phyloP scores from a whole-genome alignment of 2,888 invertebrate genomes.

The Biston betularia region DNA sequence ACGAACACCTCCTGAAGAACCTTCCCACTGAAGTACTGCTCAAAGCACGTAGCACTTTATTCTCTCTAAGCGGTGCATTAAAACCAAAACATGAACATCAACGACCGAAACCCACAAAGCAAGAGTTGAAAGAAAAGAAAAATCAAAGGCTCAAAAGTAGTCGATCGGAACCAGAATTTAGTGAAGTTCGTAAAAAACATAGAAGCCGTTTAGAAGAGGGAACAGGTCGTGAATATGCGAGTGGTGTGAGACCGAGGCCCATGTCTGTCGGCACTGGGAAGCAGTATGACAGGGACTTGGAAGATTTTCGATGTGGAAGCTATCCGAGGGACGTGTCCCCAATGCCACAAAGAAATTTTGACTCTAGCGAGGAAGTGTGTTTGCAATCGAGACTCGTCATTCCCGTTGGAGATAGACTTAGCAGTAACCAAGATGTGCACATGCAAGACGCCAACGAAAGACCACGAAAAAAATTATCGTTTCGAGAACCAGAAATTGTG shows the following conservation, averaged over 20 bases:
- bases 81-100: conserved; percentile 74
- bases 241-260: conserved; percentile 65
- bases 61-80: conserved; percentile 77
- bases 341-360: conserved; percentile 62
- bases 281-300: conserved; percentile 67
- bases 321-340: conserved; percentile 62
- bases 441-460: conserved; percentile 79
- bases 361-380: conserved; percentile 73
- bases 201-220: conserved; percentile 70
- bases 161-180: conserved; percentile 77
- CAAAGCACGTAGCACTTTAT: conserved; percentile 78
- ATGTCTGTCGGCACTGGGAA: conserved; percentile 75
- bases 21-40: conserved; percentile 78
- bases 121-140: conserved; percentile 79
- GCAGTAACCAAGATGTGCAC: conserved; percentile 62
- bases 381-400: conserved; percentile 77
- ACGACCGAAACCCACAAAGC: conserved; percentile 63
- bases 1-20: conserved; percentile 78
- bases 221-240: conserved; percentile 55
- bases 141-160: conserved; percentile 70
- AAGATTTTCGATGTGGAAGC: conserved; percentile 58
- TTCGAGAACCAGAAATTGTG: conserved; percentile 93
- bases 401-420: conserved; percentile 75
- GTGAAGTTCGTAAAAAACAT: conserved; percentile 69
- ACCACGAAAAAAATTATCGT: conserved; percentile 94